phyloP scores from a whole-genome alignment of 2,888 invertebrate genomes.

The Brachypalpus laphriformis region DNA sequence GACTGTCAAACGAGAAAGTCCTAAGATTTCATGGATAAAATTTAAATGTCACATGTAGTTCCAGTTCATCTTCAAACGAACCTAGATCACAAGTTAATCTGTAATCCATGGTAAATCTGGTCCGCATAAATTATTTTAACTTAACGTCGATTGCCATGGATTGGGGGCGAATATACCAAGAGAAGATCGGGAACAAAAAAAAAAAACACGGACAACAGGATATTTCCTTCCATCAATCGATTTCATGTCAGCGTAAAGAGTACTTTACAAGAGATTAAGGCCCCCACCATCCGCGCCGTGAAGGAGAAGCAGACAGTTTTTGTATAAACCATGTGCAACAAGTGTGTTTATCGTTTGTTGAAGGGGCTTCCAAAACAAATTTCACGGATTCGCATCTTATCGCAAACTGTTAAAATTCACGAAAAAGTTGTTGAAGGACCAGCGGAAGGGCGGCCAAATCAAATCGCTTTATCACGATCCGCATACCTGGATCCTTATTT shows the following conservation, averaged over 20 bases:
- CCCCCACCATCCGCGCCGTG: background rate
- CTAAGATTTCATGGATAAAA: slow-evolving; percentile 39
- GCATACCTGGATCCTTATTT: slow-evolving; percentile 74
- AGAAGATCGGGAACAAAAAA: slow-evolving; percentile 14
- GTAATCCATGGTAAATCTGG: slow-evolving; percentile 61
- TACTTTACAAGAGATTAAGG: slow-evolving; percentile 43
- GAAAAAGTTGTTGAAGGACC: slow-evolving; percentile 74
- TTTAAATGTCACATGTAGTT: slow-evolving; percentile 53
- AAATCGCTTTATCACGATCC: slow-evolving; percentile 74
- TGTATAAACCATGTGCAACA: slow-evolving; percentile 57
- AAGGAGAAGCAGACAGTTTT: no score
- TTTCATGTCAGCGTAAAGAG: slow-evolving; percentile 57
- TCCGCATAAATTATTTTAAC: slow-evolving; percentile 68
- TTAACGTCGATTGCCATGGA: slow-evolving; percentile 51
- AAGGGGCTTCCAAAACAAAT: slow-evolving; percentile 59
- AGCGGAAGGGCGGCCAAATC: slow-evolving; percentile 73
- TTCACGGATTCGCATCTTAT: slow-evolving; percentile 72
- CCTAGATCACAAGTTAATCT: slow-evolving; percentile 67
- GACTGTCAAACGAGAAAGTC: background rate
- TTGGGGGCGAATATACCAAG: slow-evolving; percentile 60
- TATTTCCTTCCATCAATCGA: slow-evolving; percentile 70
- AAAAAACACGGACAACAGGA: slow-evolving; percentile 42
- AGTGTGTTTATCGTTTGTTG: slow-evolving; percentile 64
- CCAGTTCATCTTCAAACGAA: slow-evolving; percentile 22
- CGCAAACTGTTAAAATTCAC: slow-evolving; percentile 74